A percentile compares a stretch with the other conserved stretches of the same genome.
Evolutionary conservation across 30 jellyfish, hydroid and myxozoan genomes (phyloP).

Genomic region (Morbakka virulenta): DNA sequence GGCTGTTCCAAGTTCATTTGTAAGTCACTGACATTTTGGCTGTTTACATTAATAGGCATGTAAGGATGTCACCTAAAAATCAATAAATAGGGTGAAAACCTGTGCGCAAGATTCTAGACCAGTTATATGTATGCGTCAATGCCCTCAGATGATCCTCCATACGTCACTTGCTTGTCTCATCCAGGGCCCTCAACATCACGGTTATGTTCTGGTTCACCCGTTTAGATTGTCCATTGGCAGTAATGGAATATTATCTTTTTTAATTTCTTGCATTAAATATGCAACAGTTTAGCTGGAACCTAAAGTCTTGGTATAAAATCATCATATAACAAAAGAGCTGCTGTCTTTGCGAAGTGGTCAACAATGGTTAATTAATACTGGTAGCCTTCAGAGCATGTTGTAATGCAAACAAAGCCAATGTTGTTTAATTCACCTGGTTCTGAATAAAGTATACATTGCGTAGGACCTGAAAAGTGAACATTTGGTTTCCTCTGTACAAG

Average conservation of each 20-base stretch:
- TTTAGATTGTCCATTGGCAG: slow-evolving; percentile 20
- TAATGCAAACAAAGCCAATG: slow-evolving; percentile 19
- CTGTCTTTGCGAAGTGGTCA: slow-evolving; percentile 33
- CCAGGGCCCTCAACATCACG: slow-evolving; percentile 12
- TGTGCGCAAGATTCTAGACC: too few relatives aligned
- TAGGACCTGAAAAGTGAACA: slow-evolving; percentile 6
- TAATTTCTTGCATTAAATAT: slow-evolving; percentile 8
- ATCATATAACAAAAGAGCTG: slow-evolving; percentile 6
- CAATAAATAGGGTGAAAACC: too few relatives aligned
- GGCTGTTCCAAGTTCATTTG: too few relatives aligned
- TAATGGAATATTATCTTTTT: slow-evolving; percentile 14
- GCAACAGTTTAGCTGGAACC: not conserved
- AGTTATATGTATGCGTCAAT: slow-evolving; percentile 5
- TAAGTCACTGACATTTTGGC: too few relatives aligned
- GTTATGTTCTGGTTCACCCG: slow-evolving; percentile 7
- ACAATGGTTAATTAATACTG: slow-evolving; percentile 39
- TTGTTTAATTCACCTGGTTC: slow-evolving; percentile 8
- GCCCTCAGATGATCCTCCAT: slow-evolving; percentile 6
- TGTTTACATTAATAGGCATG: too few relatives aligned
- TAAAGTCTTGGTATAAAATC: slow-evolving; percentile 9
- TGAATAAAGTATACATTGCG: slow-evolving; percentile 19
- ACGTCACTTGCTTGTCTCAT: slow-evolving; percentile 7
- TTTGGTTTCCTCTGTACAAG: slow-evolving; percentile 22
- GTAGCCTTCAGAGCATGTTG: slow-evolving; percentile 39
- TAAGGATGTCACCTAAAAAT: too few relatives aligned